phyloP scores from a whole-genome alignment of 1,140 invertebrate species.

The Drosophila kikkawai region DNA sequence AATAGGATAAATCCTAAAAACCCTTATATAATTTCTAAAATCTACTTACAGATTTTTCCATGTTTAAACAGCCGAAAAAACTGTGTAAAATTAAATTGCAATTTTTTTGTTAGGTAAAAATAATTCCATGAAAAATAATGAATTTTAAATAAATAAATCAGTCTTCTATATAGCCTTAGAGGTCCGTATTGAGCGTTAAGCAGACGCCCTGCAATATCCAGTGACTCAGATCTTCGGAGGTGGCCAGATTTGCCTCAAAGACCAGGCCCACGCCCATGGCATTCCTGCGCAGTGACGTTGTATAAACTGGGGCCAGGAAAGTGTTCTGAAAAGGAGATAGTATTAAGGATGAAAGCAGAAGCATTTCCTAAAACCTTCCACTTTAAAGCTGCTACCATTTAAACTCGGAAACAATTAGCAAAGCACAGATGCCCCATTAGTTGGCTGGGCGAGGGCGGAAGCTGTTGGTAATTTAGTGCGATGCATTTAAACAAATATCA shows the following conservation, averaged over 20 bases:
- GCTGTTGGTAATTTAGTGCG: conserved; percentile 68
- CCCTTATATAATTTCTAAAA: background rate
- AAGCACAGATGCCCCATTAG: conserved; percentile 71
- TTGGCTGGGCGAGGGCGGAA: conserved; percentile 22
- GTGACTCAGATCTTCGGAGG: conserved; percentile 91
- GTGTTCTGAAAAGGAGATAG: conserved; percentile 88
- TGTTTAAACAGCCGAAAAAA: conserved; percentile 1
- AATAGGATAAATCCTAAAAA: background rate
- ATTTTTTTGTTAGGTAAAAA: conserved; percentile 4
- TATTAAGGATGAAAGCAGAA: background rate
- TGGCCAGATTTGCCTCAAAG: conserved; percentile 94
- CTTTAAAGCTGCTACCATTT: conserved; percentile 42
- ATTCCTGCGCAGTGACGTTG: conserved; percentile 92
- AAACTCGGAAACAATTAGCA: conserved; percentile 81
- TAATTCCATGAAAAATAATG: conserved; percentile 17
- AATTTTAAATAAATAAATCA: conserved; percentile 21
- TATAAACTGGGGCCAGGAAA: conserved; percentile 94
- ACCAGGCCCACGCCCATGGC: conserved; percentile 96
- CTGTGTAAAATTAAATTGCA: conserved; percentile 9
- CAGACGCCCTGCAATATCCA: conserved; percentile 96
- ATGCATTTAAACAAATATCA: conserved; percentile 82
- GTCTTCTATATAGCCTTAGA: conserved; percentile 21
- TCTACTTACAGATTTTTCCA: background rate
- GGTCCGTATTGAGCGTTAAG: conserved; percentile 91
- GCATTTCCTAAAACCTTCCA: background rate